phyloP scores from a whole-genome alignment of 2,888 invertebrate species.

The Vandiemenella viatica region DNA sequence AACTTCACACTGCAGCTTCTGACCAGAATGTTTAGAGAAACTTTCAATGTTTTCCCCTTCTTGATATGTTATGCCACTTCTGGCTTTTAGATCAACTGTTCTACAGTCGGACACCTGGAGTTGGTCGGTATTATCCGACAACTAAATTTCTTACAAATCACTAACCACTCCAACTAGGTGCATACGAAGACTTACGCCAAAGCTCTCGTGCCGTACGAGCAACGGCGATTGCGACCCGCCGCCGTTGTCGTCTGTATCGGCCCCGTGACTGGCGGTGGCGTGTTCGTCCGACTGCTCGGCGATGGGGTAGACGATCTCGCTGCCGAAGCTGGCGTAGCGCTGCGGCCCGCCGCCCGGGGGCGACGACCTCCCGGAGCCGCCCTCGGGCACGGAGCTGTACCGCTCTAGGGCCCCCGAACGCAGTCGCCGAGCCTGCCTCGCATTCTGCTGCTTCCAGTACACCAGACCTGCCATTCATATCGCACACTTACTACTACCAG shows the following conservation, averaged over 20 bases:
- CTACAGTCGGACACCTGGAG: neutral
- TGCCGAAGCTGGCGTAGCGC: conserved; percentile 32
- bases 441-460: conserved; percentile 20
- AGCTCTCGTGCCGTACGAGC: conserved; percentile 34
- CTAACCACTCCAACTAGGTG: too few relatives aligned
- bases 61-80: too few relatives aligned
- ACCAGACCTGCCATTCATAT: conserved; percentile 9
- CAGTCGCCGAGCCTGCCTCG: conserved; percentile 7
- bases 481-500: neutral
- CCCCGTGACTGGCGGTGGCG: conserved; percentile 15
- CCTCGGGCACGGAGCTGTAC: neutral
- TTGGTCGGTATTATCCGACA: too few relatives aligned
- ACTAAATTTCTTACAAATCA: too few relatives aligned
- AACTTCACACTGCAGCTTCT: too few relatives aligned
- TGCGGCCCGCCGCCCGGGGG: conserved; percentile 2
- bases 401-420: neutral
- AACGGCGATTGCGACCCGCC: conserved; percentile 55
- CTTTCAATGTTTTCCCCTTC: too few relatives aligned
- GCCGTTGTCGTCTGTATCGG: conserved; percentile 35
- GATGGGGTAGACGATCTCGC: conserved; percentile 68
- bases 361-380: neutral
- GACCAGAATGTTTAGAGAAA: too few relatives aligned
- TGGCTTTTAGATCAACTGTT: neutral
- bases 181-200: too few relatives aligned
- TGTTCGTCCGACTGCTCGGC: conserved; percentile 73